Base-by-base conservation (phyloP, 2,888 invertebrate species). In the Dinocampus coccinellae region DNA sequence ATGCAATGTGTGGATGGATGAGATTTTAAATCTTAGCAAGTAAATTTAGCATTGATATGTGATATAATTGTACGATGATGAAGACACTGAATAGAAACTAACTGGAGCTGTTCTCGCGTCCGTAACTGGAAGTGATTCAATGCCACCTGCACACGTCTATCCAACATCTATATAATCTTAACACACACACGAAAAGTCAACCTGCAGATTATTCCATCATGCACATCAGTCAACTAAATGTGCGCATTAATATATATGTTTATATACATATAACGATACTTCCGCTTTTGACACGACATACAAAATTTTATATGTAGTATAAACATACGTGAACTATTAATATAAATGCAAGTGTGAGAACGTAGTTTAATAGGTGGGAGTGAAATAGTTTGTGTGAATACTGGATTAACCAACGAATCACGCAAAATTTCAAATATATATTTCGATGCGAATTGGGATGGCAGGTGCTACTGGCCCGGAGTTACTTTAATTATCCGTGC, bases 361-460 rank as follows among this genome's bases (percentile, higher is more conserved):
- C 39, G n/a, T 16, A 47, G 20, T 47, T 16, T n/a, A 47, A 16
- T 47, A 16, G 1, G 47, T n/a, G 47, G 6, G 47, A 0, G 47
- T 16, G 16, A 47, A 47, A 47, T 16, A 47, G 47, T 47, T 47
- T 7, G n/a, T 61, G 60, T 61, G 61, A 13, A 61, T 62, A 29
- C 62, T 34, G 33, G 34, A 33, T 16, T 20, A 20, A 16, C 29
- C 29, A 47, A 42, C 33, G 53, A 33, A 65, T 34, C 53, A 65
- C 34, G 60, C n/a, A 65, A 70, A 60, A 69, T 57, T 57, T 66
- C 72, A 75, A 68, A 74, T 82, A 82, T 82, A 81, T 80, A 47
- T 47, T 47, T 78, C 73, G 78, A 79, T 77, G 75, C 75, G 73
- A 77, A 76, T 75, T 36, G 76, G 75, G 80, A 77, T 77, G 77